Conservation (phyloP, 2,888 invertebrate species). For the Habrosyne pyritoides region DNA sequence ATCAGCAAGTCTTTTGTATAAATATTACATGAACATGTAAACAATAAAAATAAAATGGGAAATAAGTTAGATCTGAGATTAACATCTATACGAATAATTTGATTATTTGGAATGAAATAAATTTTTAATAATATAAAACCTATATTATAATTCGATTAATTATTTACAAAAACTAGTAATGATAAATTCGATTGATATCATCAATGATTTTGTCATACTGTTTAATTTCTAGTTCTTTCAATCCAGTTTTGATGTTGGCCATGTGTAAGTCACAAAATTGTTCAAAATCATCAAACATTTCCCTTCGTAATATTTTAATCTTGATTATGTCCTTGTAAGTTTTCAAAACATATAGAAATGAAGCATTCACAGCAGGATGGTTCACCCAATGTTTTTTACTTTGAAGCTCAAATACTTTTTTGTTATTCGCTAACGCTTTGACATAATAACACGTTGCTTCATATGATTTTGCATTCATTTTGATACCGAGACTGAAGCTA, state of each 20-base stretch:
- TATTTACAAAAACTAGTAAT: too few relatives aligned
- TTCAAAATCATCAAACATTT: not conserved
- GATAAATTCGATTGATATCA: too few relatives aligned
- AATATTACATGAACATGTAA: too few relatives aligned
- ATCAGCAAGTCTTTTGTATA: too few relatives aligned
- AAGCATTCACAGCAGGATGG: not conserved
- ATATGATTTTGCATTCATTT: not conserved
- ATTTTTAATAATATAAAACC: too few relatives aligned
- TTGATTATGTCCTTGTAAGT: not conserved
- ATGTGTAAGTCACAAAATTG: not conserved
- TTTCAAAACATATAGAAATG: not conserved
- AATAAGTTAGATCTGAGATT: too few relatives aligned
- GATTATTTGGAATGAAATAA: too few relatives aligned
- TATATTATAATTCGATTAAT: too few relatives aligned
- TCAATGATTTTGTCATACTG: not conserved
- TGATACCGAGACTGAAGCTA: not conserved
- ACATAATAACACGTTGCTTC: not conserved
- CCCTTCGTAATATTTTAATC: not conserved
- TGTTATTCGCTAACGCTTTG: not conserved
- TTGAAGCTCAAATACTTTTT: not conserved
- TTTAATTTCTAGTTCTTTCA: not conserved
- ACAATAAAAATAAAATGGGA: too few relatives aligned
- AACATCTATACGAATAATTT: too few relatives aligned
- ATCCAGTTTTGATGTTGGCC: not conserved
- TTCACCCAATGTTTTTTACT: not conserved